phyloP scores from a whole-genome alignment of 2,113 vertebrate species.

The Platichthys flesus region DNA sequence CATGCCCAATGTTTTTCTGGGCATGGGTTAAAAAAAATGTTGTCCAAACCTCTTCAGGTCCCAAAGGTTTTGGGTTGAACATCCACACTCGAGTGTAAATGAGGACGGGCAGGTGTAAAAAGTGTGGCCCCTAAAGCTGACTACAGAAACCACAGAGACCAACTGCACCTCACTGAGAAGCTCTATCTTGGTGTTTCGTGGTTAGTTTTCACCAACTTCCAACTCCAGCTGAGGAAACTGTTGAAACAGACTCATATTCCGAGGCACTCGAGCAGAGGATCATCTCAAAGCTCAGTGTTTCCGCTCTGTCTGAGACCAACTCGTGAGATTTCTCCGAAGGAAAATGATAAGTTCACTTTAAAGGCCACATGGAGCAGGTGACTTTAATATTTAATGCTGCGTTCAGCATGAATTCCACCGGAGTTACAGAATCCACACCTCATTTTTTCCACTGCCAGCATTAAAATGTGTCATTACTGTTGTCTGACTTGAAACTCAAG shows the following conservation, averaged over 20 bases:
- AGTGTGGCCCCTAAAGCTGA: too few relatives aligned
- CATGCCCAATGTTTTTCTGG: too few relatives aligned
- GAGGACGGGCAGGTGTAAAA: too few relatives aligned
- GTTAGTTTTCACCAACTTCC: conserved; percentile 38
- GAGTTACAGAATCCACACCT: conserved; percentile 16
- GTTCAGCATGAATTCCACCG: not conserved
- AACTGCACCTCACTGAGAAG: not conserved
- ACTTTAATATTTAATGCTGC: too few relatives aligned
- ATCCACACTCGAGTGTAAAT: too few relatives aligned
- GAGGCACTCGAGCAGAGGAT: conserved; percentile 58
- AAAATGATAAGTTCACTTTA: conserved; percentile 40
- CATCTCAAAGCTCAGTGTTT: conserved; percentile 57
- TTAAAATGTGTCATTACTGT: not conserved
- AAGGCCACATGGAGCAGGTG: conserved; percentile 43
- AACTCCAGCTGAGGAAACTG: conserved; percentile 35
- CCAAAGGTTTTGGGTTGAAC: too few relatives aligned
- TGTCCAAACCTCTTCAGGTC: too few relatives aligned
- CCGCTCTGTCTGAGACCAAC: conserved; percentile 53
- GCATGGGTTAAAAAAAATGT: too few relatives aligned
- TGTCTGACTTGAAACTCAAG: conserved; percentile 21
- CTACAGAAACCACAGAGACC: too few relatives aligned
- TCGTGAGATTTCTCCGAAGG: conserved; percentile 38
- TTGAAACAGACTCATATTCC: conserved; percentile 55
- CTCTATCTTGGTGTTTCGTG: conserved; percentile 34
- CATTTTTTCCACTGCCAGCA: conserved; percentile 19